Evolutionary conservation across 2,113 vertebrate species (phyloP).

Genomic region (Tinamus guttatus): DNA sequence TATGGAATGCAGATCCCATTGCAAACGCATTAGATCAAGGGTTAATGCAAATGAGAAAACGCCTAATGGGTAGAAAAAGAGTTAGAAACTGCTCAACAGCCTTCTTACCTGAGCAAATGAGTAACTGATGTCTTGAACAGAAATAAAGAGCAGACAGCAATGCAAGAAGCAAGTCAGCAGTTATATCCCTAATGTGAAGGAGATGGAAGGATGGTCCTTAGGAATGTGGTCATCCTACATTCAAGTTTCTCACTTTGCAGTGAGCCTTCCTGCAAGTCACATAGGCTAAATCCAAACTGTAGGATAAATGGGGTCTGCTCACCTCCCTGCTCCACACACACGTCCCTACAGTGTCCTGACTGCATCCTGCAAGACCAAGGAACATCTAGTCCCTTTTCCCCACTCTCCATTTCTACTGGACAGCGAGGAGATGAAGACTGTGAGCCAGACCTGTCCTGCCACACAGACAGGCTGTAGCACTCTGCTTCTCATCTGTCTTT

Average conservation of each 20-base stretch:
- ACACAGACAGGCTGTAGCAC: background rate
- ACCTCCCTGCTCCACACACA: no score
- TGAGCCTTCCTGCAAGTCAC: background rate
- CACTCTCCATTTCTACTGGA: no score
- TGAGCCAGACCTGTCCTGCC: rapidly evolving
- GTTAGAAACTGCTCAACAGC: background rate
- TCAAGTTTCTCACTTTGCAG: rapidly evolving
- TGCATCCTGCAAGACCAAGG: no score
- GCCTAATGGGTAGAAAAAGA: background rate
- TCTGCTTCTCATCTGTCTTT: background rate
- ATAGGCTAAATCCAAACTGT: background rate
- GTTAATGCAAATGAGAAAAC: background rate
- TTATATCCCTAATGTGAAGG: background rate
- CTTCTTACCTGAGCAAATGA: background rate
- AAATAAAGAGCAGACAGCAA: background rate
- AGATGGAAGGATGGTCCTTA: background rate
- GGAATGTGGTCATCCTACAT: background rate
- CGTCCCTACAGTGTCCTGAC: no score
- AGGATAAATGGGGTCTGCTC: background rate
- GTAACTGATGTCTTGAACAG: background rate
- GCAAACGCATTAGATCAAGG: background rate
- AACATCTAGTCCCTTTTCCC: no score
- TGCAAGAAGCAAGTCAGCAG: background rate
- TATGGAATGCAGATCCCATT: background rate
- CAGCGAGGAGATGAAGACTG: background rate